Base-by-base conservation (phyloP, 2,113 vertebrate genomes). In the Megalops atlanticus region DNA sequence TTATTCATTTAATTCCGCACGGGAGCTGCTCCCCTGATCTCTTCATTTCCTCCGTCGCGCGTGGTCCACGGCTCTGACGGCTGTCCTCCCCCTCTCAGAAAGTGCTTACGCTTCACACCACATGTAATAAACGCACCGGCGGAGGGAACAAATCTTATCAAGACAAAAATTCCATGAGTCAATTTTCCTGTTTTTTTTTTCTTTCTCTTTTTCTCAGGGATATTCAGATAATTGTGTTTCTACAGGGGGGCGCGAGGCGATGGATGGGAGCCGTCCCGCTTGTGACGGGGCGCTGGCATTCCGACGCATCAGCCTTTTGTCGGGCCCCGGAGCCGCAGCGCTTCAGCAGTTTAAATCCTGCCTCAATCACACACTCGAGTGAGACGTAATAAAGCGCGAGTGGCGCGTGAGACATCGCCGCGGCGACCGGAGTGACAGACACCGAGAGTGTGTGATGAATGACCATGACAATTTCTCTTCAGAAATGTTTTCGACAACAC, bases 1-100 rank as follows among this genome's bases (percentile, higher is more conserved):
- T 91, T 92, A 91, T 92, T 90, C 89, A 90, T 92, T 91, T 87
- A 89, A 92, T 90, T 85, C 84, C 84, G 81, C 80, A 84, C 79
- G 81, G 72, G 43, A 70, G 68, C 79, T 18, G 74, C 69, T 85
- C 54, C 4, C 36, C 77, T 79, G 49, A 84, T 90, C 84, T 38
- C 40, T 70, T 85, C 84, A 85, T 89, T 79, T 72, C 38, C 1
- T 27, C 81, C 24, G 49, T 10, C 58, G 12, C 35, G 4, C 10
- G 11, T 33, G 7, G 36, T 18, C 8, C 52, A n/a, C 52, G 5
- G 2, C 58, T 31, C 58, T 24, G n/a, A 21, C 10, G 2, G 18
- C 27, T 1, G 4, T 64, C 27, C n/a, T n/a, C n/a, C 27, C 83
- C 64, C 24, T 45, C 45, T 31, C 70, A 74, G 64, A 89, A 90